phyloP scores from a whole-genome alignment of 2,113 vertebrate species.

The Ictidomys tridecemlineatus region DNA sequence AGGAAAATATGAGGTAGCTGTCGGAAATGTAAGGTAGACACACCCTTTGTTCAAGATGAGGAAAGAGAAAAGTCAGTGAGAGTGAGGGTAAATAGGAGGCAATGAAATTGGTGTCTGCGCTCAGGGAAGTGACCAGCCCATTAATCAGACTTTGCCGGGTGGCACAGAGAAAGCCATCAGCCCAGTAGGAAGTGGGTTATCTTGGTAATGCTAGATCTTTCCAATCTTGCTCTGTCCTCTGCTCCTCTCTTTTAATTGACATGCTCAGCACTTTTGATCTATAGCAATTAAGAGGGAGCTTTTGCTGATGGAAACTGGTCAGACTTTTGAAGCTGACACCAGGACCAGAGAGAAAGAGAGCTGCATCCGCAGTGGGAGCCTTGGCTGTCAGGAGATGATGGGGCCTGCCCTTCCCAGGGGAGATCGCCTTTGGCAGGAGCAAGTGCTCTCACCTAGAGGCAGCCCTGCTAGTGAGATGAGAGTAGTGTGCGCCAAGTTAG shows the following conservation, averaged over 20 bases:
- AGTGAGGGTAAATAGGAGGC: background rate
- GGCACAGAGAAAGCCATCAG: background rate
- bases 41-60: background rate
- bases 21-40: background rate
- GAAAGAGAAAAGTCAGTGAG: background rate
- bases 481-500: background rate
- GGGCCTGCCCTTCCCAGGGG: background rate
- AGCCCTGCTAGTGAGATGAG: constrained; percentile 1
- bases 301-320: background rate
- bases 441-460: constrained; percentile 2
- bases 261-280: constrained; percentile 17
- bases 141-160: background rate
- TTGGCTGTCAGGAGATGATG: background rate
- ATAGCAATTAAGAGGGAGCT: constrained; percentile 53
- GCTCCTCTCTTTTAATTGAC: constrained; percentile 35
- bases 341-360: background rate
- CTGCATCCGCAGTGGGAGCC: background rate
- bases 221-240: background rate
- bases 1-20: background rate
- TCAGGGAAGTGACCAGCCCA: background rate
- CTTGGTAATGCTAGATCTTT: background rate
- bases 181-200: background rate
- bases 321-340: constrained; percentile 25
- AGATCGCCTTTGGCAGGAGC: background rate
- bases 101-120: background rate